A percentile compares a stretch with the other conserved stretches of the same genome.
These are phyloP conservation scores for Hemicrepidius hirtus DNA, from an alignment of 2,888 invertebrate species.

Conservation along the genomic window DNA sequence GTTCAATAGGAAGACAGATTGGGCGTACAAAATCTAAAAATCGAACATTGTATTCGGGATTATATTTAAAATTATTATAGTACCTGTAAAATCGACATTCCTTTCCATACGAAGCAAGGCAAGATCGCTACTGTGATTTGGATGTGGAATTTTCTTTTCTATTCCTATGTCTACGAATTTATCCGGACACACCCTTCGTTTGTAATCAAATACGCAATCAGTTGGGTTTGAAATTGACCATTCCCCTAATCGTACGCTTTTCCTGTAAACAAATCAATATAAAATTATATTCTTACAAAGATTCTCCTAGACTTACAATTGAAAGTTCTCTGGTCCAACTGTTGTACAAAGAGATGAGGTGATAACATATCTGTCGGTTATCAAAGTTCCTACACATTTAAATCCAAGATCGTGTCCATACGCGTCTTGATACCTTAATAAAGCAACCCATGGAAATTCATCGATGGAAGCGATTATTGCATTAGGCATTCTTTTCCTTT, in stretches of 20 bases:
- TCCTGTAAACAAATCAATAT: conserved; percentile 56
- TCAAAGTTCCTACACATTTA: conserved; percentile 70
- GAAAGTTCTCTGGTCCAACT: conserved; percentile 61
- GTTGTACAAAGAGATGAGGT: conserved; percentile 71
- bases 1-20: conserved; percentile 73
- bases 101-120: conserved; percentile 64
- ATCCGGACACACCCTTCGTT: conserved; percentile 66
- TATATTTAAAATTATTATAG: not conserved
- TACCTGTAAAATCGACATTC: conserved; percentile 71
- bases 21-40: conserved; percentile 73
- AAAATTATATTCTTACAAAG: not conserved
- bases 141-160: conserved; percentile 68
- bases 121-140: conserved; percentile 60
- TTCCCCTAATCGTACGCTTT: conserved; percentile 71
- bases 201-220: conserved; percentile 69
- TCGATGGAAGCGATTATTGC: conserved; percentile 66
- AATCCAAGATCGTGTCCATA: conserved; percentile 41
- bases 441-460: conserved; percentile 71
- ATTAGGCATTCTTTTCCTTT: conserved; percentile 58
- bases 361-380: conserved; percentile 70
- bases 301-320: conserved; percentile 1
- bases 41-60: not conserved
- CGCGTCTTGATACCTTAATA: conserved; percentile 68
- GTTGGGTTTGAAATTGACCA: conserved; percentile 69
- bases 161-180: conserved; percentile 67